These are phyloP conservation scores for Prietella phreatophila DNA, from an alignment of 2,113 vertebrate species.

Conservation along the genomic window DNA sequence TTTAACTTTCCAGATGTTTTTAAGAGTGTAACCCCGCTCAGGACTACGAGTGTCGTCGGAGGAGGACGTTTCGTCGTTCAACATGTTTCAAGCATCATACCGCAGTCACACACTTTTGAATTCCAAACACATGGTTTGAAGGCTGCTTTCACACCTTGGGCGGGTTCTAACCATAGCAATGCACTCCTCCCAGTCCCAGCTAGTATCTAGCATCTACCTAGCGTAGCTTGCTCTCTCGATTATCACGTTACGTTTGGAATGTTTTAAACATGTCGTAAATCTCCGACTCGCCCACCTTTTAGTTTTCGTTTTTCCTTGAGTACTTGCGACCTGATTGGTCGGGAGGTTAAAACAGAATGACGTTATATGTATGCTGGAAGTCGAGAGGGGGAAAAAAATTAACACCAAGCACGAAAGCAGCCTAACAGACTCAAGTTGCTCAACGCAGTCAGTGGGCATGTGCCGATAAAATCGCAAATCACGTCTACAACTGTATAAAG, in stretches of 20 bases:
- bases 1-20: neutral
- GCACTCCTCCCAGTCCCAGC: neutral
- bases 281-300: too few relatives aligned
- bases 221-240: neutral
- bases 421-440: neutral
- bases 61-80: neutral
- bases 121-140: neutral
- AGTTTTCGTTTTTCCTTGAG: too few relatives aligned
- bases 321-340: neutral
- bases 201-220: neutral
- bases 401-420: neutral
- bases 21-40: slow-evolving; percentile 65
- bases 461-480: neutral
- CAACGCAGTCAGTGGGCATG: neutral
- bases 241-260: neutral
- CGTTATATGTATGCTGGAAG: neutral
- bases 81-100: neutral
- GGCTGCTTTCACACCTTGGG: neutral
- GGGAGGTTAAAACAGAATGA: neutral
- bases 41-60: slow-evolving; percentile 66
- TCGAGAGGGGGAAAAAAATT: neutral
- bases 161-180: neutral
- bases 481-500: neutral
- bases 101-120: neutral
- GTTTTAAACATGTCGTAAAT: too few relatives aligned